Base-by-base conservation (phyloP, 1,140 invertebrate genomes). In the Bombus sylvicola region DNA sequence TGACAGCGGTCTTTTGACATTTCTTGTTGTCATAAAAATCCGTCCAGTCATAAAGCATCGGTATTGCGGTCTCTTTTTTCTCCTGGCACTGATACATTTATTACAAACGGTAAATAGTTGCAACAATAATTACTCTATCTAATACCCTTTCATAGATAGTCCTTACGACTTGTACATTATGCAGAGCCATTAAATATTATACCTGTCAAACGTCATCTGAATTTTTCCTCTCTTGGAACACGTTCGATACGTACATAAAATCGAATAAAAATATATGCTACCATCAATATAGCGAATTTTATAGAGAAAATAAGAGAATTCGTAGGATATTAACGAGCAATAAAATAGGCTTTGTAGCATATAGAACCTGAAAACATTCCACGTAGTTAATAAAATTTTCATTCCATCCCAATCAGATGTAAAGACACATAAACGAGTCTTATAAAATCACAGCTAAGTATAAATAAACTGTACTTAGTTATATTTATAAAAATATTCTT, bases 1-100 rank as follows among this genome's bases (percentile, higher is more conserved):
- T 31, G 41, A 31, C 68, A 76, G 39, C 83, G 25, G 39, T 72
- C 68, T 80, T 84, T 84, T 84, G 25, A 80, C 76, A 79, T 84
- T 84, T 78, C 76, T 79, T n/a, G 47, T 47, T 62, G 18, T 15
- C 37, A 39, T 62, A 84, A 79, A 84, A 79, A 22, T 79, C n/a
- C 28, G 31, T 62, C 1, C 15, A 68, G 76, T 72, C 66, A n/a
- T 64, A 80, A 84, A 84, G 76, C 83, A 62, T 72, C 64, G 53
- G 66, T 37, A 47, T 53, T 43, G 53, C 41, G 39, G 41, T 34
- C 41, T 53, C 66, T n/a, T 62, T 72, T 79, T 47, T 22, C 25
- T 0, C 25, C 1, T 37, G 28, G 41, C 28, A 31, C 53, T 8
- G 22, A 31, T 41, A 43, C 66, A 71, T 57, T 41, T 75, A 77